Conservation (phyloP, 2,888 invertebrate species). For the Cactoblastis cactorum region DNA sequence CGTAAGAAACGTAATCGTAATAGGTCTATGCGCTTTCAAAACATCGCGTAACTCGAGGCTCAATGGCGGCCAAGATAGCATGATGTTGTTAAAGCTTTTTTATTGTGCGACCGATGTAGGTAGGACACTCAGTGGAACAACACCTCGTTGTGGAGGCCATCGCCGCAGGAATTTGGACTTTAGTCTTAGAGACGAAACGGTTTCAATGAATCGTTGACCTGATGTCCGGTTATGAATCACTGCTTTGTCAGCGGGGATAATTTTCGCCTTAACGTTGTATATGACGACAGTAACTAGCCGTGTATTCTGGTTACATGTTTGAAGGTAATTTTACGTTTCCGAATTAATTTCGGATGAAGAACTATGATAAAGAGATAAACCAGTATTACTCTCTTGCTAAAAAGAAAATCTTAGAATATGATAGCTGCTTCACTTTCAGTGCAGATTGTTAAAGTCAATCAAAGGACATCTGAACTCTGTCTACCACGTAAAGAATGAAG, state of each 20-base stretch:
- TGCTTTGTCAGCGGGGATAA: conserved; percentile 3
- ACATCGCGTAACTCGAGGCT: conserved; percentile 71
- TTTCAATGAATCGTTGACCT: neutral
- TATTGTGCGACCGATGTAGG: conserved; percentile 57
- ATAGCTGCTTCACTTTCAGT: too few relatives aligned
- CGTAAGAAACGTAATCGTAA: conserved; percentile 73
- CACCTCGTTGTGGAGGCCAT: neutral
- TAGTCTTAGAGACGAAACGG: conserved; percentile 12
- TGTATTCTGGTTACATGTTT: neutral
- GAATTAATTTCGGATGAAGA: too few relatives aligned
- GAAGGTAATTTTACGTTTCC: neutral
- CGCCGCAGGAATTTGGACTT: conserved; percentile 20
- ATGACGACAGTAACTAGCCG: neutral
- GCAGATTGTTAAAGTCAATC: too few relatives aligned
- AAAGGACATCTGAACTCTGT: too few relatives aligned
- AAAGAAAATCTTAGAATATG: too few relatives aligned
- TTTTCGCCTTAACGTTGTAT: neutral
- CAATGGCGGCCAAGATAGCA: conserved; percentile 61
- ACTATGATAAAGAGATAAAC: too few relatives aligned
- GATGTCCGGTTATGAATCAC: conserved; percentile 4
- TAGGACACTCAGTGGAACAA: conserved; percentile 12
- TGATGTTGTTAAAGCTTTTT: conserved; percentile 75
- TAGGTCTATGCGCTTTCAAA: conserved; percentile 73
- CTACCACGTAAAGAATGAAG: too few relatives aligned
- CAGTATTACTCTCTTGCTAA: too few relatives aligned